Base-by-base conservation (phyloP, 2,888 invertebrate genomes). In the Himalopsyche tibetana region DNA sequence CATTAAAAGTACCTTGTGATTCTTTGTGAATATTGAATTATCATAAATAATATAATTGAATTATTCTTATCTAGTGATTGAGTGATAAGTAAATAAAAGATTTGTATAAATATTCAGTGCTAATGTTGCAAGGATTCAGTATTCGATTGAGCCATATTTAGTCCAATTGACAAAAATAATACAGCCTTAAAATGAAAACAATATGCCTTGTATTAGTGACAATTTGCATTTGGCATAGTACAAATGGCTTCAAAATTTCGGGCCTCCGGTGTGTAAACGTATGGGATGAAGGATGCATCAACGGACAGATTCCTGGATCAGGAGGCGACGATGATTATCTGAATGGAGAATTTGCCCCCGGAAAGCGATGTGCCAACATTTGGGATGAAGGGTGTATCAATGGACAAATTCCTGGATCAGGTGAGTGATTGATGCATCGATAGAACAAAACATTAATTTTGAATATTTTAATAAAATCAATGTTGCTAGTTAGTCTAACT, bases 381-480 rank as follows among this genome's bases (percentile, higher is more conserved):
- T 93, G 94, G 91, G 94, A 94, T 89, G 94, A 94, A 19, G 93
- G 94, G 0, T 94, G 94, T 88, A 90, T 91, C 83, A 94, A 93
- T 89, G 93, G 87, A 19, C 69, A 84, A 17, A 28, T 86, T 6
- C 84, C 87, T 11, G 87, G 86, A 55, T 19, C 87, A 15, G 87
- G 87, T 89, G 86, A 86, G 74, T 19, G 63, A 15, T 55, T 11
- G 12, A 8, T 80, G 36, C 28, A 36, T 74, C 19, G 12, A 12
- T 36, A 74, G 3, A 74, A 19, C 36, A 80, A 28, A 1, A 80
- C 15, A 38, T 40, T 38, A 45, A 45, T 45, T 45, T 45, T 45
- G 45, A 6, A 69, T 11, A 69, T 69, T 69, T 69, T 69, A 11
- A 45, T 45, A 11, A 45, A 45, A 45, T 8, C 8, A 45, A 45